Conservation (phyloP, 2,113 vertebrate species). For the Siniperca knerii region DNA sequence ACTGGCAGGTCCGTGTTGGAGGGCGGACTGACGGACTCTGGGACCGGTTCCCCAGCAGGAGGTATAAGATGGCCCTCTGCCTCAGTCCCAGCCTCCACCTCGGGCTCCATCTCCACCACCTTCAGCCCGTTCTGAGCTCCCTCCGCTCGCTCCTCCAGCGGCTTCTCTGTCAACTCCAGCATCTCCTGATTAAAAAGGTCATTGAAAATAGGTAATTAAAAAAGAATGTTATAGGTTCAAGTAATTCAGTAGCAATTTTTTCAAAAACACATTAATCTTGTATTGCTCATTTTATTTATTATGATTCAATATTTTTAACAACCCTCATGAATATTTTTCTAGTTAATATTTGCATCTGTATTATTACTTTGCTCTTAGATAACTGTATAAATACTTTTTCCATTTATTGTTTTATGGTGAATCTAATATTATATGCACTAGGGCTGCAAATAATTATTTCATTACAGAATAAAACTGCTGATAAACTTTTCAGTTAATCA, state of each 20-base stretch:
- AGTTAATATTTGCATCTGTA: not conserved
- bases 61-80: conserved; percentile 77
- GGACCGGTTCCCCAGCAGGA: conserved; percentile 77
- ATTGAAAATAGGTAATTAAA: not conserved
- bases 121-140: conserved; percentile 89
- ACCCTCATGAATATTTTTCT: not conserved
- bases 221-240: not conserved
- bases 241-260: not conserved
- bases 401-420: not conserved
- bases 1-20: conserved; percentile 67
- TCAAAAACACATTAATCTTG: not conserved
- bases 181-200: conserved; percentile 85
- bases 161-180: conserved; percentile 89
- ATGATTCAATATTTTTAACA: not conserved
- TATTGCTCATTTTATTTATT: not conserved
- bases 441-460: not conserved
- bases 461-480: not conserved
- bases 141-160: conserved; percentile 86
- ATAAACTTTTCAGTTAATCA: not conserved
- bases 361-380: not conserved
- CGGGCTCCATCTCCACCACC: conserved; percentile 83
- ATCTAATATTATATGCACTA: not conserved
- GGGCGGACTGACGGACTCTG: conserved; percentile 60
- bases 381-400: not conserved
- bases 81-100: conserved; percentile 61